Percentiles rank a stretch among this genome's conserved stretches.
These are phyloP conservation scores for Thereva unica DNA, from an alignment of 2,888 invertebrate species.

Conservation along the genomic window DNA sequence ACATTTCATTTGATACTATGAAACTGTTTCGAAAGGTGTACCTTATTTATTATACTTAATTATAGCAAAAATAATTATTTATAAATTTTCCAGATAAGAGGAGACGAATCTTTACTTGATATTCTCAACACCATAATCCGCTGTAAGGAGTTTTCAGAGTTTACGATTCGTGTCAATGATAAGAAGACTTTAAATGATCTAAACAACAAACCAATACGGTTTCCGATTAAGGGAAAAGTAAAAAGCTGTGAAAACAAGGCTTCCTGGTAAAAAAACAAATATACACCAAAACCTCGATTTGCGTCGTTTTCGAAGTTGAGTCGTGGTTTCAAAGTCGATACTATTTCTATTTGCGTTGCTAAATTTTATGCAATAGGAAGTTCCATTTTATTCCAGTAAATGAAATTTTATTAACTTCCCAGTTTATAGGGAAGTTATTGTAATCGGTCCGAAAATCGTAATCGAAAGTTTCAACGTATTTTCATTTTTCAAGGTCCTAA, in stretches of 20 bases:
- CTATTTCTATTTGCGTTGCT: too few species aligned
- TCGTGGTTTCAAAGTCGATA: too few species aligned
- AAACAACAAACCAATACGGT: conserved; percentile 69
- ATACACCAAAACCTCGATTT: too few species aligned
- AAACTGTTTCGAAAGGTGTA: conserved; percentile 66
- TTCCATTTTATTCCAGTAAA: too few species aligned
- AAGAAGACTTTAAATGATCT: conserved; percentile 70
- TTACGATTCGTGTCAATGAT: conserved; percentile 71
- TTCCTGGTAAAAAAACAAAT: conserved; percentile 67
- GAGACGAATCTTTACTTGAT: conserved; percentile 63
- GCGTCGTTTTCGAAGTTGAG: too few species aligned
- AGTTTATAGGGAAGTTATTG: too few species aligned
- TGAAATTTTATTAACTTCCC: too few species aligned
- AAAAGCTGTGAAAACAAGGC: conserved; percentile 74
- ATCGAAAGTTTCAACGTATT: too few species aligned
- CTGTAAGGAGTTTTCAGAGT: conserved; percentile 70
- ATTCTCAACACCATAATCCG: conserved; percentile 63
- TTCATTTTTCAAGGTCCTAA: too few species aligned
- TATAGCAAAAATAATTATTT: conserved; percentile 30
- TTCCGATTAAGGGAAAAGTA: conserved; percentile 72
- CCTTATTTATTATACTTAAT: conserved; percentile 37
- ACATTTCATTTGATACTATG: conserved; percentile 75
- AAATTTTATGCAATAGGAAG: too few species aligned
- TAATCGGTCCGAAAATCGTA: too few species aligned
- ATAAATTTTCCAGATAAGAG: conserved; percentile 60